A percentile compares a stretch with the other conserved stretches of the same genome.
phyloP scores from a whole-genome alignment of 2,888 invertebrate species.

The Phyto melanocephala region DNA sequence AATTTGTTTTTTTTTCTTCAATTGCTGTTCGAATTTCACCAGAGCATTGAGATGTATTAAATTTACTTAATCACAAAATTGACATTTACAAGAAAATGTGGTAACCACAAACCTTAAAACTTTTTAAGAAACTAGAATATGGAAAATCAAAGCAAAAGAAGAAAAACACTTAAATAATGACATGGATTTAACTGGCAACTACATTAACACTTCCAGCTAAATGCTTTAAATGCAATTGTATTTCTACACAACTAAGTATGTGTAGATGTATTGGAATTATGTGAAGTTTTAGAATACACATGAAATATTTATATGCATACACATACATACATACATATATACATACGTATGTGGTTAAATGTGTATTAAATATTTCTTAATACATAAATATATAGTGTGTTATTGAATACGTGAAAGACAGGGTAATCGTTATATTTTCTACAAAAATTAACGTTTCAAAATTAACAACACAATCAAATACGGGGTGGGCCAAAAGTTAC shows the following conservation, averaged over 20 bases:
- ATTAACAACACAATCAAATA: too few species aligned
- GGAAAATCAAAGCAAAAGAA: not conserved
- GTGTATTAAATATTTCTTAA: not conserved
- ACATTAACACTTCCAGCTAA: slow-evolving; percentile 3
- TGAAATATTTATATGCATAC: not conserved
- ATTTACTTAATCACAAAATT: slow-evolving; percentile 62
- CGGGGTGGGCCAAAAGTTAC: too few species aligned
- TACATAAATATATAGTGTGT: not conserved
- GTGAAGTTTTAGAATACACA: not conserved
- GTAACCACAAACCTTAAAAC: slow-evolving; percentile 50
- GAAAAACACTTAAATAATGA: slow-evolving; percentile 13
- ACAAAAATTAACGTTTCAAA: too few species aligned
- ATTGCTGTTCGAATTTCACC: not conserved
- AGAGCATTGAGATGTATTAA: slow-evolving; percentile 39
- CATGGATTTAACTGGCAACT: slow-evolving; percentile 25
- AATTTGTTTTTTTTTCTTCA: not conserved
- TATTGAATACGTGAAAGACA: too few species aligned
- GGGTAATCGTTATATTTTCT: too few species aligned
- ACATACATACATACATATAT: not conserved
- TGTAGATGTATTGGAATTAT: not conserved
- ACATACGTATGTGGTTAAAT: not conserved
- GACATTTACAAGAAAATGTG: slow-evolving; percentile 55
- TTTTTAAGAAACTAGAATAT: not conserved
- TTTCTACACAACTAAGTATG: not conserved
- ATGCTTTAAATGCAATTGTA: slow-evolving; percentile 1